Evolutionary conservation across 2,888 invertebrate genomes (phyloP).

Genomic region (Ectobius pallidus): DNA sequence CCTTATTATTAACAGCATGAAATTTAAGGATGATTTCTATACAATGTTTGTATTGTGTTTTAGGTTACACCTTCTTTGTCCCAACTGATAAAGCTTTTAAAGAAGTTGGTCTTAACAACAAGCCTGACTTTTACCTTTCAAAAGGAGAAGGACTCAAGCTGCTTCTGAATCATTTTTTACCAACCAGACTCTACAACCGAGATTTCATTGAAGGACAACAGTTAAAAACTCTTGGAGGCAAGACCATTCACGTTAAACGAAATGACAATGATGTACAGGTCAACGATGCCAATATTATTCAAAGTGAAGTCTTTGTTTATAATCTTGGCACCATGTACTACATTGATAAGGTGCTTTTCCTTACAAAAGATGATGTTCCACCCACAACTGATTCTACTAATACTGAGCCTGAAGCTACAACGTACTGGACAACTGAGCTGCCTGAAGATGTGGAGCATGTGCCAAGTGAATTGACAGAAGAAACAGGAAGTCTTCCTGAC

Average conservation of each 20-base stretch:
- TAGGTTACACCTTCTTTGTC: slow-evolving; percentile 71
- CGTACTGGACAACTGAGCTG: slow-evolving; percentile 19
- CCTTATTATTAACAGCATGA: too few relatives aligned
- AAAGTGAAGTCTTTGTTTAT: slow-evolving; percentile 68
- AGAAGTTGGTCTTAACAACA: slow-evolving; percentile 62
- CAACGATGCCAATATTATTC: slow-evolving; percentile 64
- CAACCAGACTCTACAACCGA: slow-evolving; percentile 64
- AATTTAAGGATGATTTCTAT: too few relatives aligned
- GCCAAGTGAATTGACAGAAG: slow-evolving; percentile 41
- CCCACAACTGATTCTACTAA: slow-evolving; percentile 29
- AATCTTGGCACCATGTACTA: slow-evolving; percentile 70
- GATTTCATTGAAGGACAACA: slow-evolving; percentile 62
- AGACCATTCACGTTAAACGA: slow-evolving; percentile 60
- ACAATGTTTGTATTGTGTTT: too few relatives aligned
- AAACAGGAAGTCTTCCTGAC: slow-evolving; percentile 37
- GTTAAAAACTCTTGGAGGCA: slow-evolving; percentile 63
- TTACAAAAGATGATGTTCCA: slow-evolving; percentile 36
- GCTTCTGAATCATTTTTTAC: slow-evolving; percentile 66
- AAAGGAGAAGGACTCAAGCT: slow-evolving; percentile 64
- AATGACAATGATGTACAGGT: slow-evolving; percentile 59
- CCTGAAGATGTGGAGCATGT: slow-evolving; percentile 39
- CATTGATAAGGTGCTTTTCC: slow-evolving; percentile 64
- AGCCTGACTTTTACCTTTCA: slow-evolving; percentile 63
- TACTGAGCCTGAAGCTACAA: background rate
- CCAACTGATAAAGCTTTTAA: slow-evolving; percentile 71